phyloP scores from a whole-genome alignment of 2,888 invertebrate genomes.

The Agriopis aurantiaria region DNA sequence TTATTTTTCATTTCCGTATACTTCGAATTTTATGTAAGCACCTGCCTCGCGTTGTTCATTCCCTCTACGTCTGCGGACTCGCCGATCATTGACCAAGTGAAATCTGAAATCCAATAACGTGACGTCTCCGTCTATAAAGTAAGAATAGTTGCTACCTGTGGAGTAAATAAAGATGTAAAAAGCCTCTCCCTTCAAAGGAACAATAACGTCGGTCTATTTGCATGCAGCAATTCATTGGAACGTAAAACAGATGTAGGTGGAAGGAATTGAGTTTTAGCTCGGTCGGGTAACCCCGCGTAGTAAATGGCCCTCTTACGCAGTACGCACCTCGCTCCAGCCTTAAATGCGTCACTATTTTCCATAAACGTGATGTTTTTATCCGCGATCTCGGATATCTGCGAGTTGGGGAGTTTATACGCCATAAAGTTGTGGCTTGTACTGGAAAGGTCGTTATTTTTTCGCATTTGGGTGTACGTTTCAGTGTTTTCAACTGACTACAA shows the following conservation, averaged over 20 bases:
- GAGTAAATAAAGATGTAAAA: conserved; percentile 60
- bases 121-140: conserved; percentile 12
- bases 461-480: conserved; percentile 24
- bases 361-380: conserved; percentile 68
- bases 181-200: conserved; percentile 64
- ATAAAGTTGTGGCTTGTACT: conserved; percentile 45
- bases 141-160: conserved; percentile 23
- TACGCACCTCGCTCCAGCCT: conserved; percentile 61
- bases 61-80: conserved; percentile 7
- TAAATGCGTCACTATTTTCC: conserved; percentile 68
- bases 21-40: neutral
- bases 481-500: conserved; percentile 13
- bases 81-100: conserved; percentile 5
- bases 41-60: neutral
- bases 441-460: conserved; percentile 33
- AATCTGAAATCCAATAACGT: conserved; percentile 27
- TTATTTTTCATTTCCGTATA: no score
- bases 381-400: conserved; percentile 57
- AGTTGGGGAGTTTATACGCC: conserved; percentile 51
- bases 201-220: conserved; percentile 74
- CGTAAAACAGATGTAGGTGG: conserved; percentile 77
- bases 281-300: conserved; percentile 57
- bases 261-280: conserved; percentile 68
- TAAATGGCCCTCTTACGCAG: conserved; percentile 61
- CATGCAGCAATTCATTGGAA: conserved; percentile 75